Conservation (phyloP, 2,888 invertebrate species). For the Melikaiella ostensackeni region DNA sequence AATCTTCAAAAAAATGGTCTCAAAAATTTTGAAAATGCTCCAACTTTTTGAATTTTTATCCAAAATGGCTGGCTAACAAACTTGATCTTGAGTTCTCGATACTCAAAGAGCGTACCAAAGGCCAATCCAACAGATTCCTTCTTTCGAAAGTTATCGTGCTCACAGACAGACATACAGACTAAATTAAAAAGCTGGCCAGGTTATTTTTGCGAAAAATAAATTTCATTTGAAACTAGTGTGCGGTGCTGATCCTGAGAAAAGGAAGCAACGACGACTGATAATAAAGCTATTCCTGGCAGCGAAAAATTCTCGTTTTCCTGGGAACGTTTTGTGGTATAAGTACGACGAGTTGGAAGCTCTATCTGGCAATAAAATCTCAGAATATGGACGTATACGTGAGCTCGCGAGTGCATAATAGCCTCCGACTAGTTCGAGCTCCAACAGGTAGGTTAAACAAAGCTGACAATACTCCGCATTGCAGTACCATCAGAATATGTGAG, state of each 20-base stretch:
- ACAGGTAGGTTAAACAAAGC: slow-evolving; percentile 67
- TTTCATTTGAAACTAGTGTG: slow-evolving; percentile 14
- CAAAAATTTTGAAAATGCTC: too few relatives aligned
- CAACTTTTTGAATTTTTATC: too few relatives aligned
- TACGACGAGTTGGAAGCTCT: slow-evolving; percentile 37
- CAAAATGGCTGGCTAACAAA: too few relatives aligned
- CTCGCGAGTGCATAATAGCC: slow-evolving; percentile 48
- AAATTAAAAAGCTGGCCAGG: too few relatives aligned
- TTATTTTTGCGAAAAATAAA: slow-evolving; percentile 14
- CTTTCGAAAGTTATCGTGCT: too few relatives aligned
- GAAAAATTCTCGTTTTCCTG: slow-evolving; percentile 36
- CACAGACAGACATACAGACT: too few relatives aligned
- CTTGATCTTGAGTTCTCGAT: too few relatives aligned
- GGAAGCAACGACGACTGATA: slow-evolving; percentile 14
- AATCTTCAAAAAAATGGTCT: too few relatives aligned
- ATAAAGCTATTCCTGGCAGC: slow-evolving; percentile 41
- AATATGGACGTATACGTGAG: slow-evolving; percentile 44
- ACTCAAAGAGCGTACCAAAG: too few relatives aligned
- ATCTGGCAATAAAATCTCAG: slow-evolving; percentile 52
- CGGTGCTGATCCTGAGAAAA: slow-evolving; percentile 30
- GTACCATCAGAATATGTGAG: slow-evolving; percentile 53
- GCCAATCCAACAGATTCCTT: too few relatives aligned
- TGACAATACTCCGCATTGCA: slow-evolving; percentile 68
- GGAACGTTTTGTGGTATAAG: slow-evolving; percentile 44
- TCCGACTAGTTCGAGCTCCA: slow-evolving; percentile 59